Evolutionary conservation across 2,888 invertebrate species (phyloP).

Genomic region (Drosophila neutralis): DNA sequence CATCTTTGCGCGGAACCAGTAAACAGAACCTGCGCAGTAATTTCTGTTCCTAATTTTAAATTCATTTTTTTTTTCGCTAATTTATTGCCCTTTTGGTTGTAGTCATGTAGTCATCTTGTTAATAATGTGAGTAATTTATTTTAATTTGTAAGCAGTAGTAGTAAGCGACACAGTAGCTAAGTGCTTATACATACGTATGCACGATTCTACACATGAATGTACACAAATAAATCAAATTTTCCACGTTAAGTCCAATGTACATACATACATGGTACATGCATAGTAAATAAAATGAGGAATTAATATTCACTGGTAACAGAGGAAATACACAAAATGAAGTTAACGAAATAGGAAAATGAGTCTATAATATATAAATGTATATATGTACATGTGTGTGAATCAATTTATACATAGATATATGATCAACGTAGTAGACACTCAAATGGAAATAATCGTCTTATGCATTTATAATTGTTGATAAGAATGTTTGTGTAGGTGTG

Average conservation of each 20-base stretch:
- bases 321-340: neutral
- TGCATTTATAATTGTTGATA: slow-evolving; percentile 6
- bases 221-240: slow-evolving; percentile 1
- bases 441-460: neutral
- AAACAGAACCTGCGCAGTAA: slow-evolving; percentile 13
- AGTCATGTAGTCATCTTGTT: slow-evolving; percentile 27
- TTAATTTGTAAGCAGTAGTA: slow-evolving; percentile 23
- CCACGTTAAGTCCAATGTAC: neutral
- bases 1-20: slow-evolving; percentile 65
- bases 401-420: neutral
- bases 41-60: slow-evolving; percentile 35
- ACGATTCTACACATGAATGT: neutral
- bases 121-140: slow-evolving; percentile 32
- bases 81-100: slow-evolving; percentile 54
- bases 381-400: neutral
- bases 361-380: neutral
- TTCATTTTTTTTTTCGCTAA: slow-evolving; percentile 37
- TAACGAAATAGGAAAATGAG: neutral
- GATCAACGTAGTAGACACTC: neutral
- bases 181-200: neutral
- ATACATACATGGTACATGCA: neutral
- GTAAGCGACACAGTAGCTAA: slow-evolving; percentile 7
- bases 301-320: neutral
- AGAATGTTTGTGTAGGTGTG: neutral
- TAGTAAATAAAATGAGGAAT: too few relatives aligned